Evolutionary conservation across 2,888 invertebrate species (phyloP), one percentile per base, ranked within the genome.

Genomic region (Adelphocoris suturalis): DNA sequence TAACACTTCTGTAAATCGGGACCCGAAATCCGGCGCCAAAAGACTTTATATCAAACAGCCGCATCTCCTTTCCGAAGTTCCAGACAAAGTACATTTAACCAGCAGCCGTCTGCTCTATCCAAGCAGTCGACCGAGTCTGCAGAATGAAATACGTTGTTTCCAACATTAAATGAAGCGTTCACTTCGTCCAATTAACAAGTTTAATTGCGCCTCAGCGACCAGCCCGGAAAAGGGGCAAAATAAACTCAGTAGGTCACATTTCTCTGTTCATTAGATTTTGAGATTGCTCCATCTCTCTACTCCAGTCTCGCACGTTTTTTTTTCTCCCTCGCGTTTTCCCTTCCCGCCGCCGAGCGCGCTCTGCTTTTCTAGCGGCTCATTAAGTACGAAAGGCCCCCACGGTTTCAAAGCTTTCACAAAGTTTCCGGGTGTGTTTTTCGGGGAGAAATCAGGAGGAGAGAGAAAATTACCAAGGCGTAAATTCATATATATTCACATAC

Each of bases 161-260:
- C 47, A 86, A 86, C 86, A 86, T 37, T 86, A 86, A 86, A 86
- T 86, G 86, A 86, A 86, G 86, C 86, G 86, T 86, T 86, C 75
- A 48, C 86, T 86, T 75, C 75, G 68, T 75, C 86, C 86, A 86
- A 86, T 86, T 86, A 86, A 86, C 86, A 86, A 86, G 86, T 86
- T 86, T 86, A 86, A 86, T 86, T 75, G 86, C 75, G 75, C 75
- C 46, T 48, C 14, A n/a, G 86, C 86, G 86, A 86, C 86, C 37
- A 37, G n/a, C 19, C 52, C 27, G 57, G 81, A 16, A 81, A 81
- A 82, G 52, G 82, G 14, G 27, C 9, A 68, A 19, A 23, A 16
- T 12, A n/a, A 19, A 5, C 52, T 52, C 82, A 52, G 82, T 82
- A 52, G 82, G 82, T 82, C 82, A 82, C 86, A 68, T 75, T 86